Percentiles rank a stretch among this genome's conserved stretches.
Evolutionary conservation across 2,113 vertebrate genomes (phyloP).

Genomic region (Tretioscincus oriximinensis): DNA sequence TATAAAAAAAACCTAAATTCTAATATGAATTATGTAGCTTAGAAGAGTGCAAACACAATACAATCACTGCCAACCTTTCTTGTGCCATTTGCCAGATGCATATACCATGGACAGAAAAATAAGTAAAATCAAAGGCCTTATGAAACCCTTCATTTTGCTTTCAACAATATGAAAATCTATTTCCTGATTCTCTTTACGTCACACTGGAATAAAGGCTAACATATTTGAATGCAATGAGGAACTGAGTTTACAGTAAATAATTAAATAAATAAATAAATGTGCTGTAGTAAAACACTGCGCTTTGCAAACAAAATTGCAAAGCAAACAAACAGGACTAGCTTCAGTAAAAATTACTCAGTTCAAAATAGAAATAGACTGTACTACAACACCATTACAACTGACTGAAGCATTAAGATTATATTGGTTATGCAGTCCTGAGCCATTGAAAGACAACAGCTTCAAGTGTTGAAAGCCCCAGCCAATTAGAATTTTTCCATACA

Average conservation of each 20-base stretch:
- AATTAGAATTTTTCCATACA: background rate
- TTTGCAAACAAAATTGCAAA: constrained; percentile 8
- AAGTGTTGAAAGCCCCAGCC: background rate
- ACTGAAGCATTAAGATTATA: background rate
- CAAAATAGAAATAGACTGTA: background rate
- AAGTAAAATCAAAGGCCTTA: background rate
- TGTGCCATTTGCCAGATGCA: background rate
- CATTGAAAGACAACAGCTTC: background rate
- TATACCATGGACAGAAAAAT: background rate
- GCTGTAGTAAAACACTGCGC: background rate
- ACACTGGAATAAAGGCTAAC: background rate
- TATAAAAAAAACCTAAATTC: background rate
- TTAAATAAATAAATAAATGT: background rate
- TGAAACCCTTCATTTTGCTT: background rate
- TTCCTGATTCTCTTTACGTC: background rate
- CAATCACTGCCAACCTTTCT: background rate
- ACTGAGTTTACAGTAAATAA: constrained; percentile 18
- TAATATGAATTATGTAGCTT: too few species aligned
- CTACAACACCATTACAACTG: background rate
- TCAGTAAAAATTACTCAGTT: background rate
- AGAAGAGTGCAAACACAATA: background rate
- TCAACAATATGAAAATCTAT: background rate
- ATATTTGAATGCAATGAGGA: background rate
- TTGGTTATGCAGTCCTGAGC: background rate
- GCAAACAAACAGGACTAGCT: background rate